Evolutionary conservation across 2,888 invertebrate genomes (phyloP), one percentile per base, ranked within the genome.

Genomic region (Hirtodrosophila cameraria): DNA sequence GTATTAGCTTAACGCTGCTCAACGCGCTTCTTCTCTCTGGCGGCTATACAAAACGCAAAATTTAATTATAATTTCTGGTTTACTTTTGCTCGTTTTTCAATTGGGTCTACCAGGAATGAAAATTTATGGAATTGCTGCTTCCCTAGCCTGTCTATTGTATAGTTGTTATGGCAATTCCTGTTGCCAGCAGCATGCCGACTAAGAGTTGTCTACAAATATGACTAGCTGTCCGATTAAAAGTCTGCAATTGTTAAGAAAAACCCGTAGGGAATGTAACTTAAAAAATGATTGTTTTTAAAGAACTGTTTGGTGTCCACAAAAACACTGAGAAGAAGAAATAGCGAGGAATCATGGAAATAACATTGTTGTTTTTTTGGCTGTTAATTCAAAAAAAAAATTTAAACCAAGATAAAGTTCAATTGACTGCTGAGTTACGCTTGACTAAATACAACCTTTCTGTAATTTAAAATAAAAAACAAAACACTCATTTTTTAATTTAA

Each of bases 1-100:
- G 41, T 50, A 33, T 71, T 36, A 55, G 70, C 50, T 27, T 9
- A 18, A 8, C 50, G 3, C n/a, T n/a, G 15, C n/a, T 25, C 1
- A 12, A 30, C 23, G 13, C 38, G 35, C 12, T 9, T 13, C 50
- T 15, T 43, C 41, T 15, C 38, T 36, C 25, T 25, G 15, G 35
- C 5, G 54, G 31, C 72, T 59, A 68, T 72, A 58, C 64, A 58
- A 73, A 71, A 71, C 75, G 48, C 67, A 67, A 76, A 77, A 76
- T 76, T 75, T 78, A 77, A 78, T 76, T 76, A 76, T 64, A 75
- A 65, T 75, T 75, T 67, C 46, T 39, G 54, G 62, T 64, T 58
- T 62, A 35, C 33, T n/a, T 28, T 25, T 25, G 57, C 43, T 64
- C 49, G 31, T 45, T 57, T 59, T 35, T 55, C 65, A 57, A 53